phyloP scores from a whole-genome alignment of 2,888 invertebrate species.

The Seira sanloemensis region DNA sequence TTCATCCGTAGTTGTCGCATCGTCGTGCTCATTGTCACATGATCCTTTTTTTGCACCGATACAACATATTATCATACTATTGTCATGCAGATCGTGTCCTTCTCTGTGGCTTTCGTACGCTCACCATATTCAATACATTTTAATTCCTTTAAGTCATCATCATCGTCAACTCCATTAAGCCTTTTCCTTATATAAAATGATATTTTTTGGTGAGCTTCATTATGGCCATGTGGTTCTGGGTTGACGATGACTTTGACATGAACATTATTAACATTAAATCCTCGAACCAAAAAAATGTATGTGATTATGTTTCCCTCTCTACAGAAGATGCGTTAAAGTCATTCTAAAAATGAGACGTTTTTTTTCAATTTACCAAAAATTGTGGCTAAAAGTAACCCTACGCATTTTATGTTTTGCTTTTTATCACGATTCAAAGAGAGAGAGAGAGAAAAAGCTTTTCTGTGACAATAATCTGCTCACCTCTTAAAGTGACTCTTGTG shows the following conservation, averaged over 20 bases:
- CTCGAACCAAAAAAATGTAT: background rate
- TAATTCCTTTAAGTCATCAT: background rate
- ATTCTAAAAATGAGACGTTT: background rate
- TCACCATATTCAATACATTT: background rate
- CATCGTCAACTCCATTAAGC: constrained; percentile 30
- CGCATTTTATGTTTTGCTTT: constrained; percentile 9
- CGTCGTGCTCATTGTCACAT: constrained; percentile 57
- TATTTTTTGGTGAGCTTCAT: background rate
- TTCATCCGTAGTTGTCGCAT: constrained; percentile 52
- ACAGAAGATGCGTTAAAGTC: background rate
- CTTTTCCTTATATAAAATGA: background rate
- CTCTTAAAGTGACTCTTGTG: background rate
- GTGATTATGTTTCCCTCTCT: constrained; percentile 20
- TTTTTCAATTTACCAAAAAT: background rate
- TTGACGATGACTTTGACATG: constrained; percentile 44
- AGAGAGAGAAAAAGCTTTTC: background rate
- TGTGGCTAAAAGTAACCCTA: background rate
- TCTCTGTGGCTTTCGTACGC: background rate
- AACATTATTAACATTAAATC: constrained; percentile 33
- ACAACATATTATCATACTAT: constrained; percentile 40
- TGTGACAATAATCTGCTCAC: constrained; percentile 23
- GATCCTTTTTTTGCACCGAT: constrained; percentile 45
- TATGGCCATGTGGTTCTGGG: constrained; percentile 29
- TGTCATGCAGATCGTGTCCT: constrained; percentile 57
- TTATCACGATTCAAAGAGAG: background rate